Evolutionary conservation across 2,797 vertebrate species (phyloP), one percentile per base, ranked within the genome.

Genomic region (Ambastaia sidthimunki): DNA sequence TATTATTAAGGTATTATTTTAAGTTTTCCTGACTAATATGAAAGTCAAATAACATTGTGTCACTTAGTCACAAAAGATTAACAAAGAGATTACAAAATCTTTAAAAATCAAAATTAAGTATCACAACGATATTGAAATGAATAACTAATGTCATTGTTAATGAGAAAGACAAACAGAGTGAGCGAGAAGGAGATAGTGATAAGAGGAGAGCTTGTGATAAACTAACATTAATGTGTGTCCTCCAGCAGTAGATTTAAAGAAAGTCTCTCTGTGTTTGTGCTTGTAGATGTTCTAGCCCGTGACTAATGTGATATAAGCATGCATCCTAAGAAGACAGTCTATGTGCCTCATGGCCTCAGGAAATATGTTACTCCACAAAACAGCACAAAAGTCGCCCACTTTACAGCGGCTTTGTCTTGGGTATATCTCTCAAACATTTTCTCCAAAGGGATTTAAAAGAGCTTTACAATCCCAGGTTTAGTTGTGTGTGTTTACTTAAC

Each of bases 241-340:
- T 3, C 18, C 28, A 52, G 31, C 34, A 68, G 23, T 74, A 16
- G 21, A 71, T 52, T 28, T 57, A 31, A 68, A 74, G 59, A 76
- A 31, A 52, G 44, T 67, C 54, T 41, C 25, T 80, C 68, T 70
- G 54, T 70, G 31, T 66, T 80, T 13, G 34, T 60, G 41, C 41
- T 44, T 44, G 41, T 44, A 44, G 10, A 44, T 44, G 9, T 44
- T 81, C 31, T 50, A 68, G 65, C 68, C 55, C 41, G n/a, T 76
- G 48, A 71, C 72, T 70, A 68, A 81, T 28, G 67, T 57, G 15
- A 70, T 50, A 67, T 48, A 48, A 73, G 28, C 21, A 55, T 34
- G 50, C 31, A 37, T 57, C 57, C 62, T 60, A 37, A 69, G 69
- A 73, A 77, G 63, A 71, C 23, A 48, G 57, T 16, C 7, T 71